These are phyloP conservation scores for Podarcis muralis DNA, from an alignment of 2,113 vertebrate genomes.

Conservation along the genomic window DNA sequence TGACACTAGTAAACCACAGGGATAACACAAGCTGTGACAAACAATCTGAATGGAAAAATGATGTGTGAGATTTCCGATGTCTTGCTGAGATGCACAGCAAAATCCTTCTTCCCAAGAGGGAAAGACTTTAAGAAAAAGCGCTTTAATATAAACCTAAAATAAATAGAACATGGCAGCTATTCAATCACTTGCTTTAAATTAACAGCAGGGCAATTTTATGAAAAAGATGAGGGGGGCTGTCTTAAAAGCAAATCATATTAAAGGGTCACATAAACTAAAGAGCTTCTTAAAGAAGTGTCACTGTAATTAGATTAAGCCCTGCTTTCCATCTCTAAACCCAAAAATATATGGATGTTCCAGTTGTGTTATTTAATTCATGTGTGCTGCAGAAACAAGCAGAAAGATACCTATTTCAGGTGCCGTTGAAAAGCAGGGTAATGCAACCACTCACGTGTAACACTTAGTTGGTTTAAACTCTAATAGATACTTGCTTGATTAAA, in stretches of 20 bases:
- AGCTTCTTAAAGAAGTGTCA: conserved; percentile 14
- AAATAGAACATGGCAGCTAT: conserved; percentile 31
- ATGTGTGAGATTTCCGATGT: conserved; percentile 35
- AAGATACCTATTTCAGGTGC: neutral
- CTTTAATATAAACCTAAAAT: conserved; percentile 44
- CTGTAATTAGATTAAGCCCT: conserved; percentile 13
- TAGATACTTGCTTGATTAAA: neutral
- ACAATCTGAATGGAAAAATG: conserved; percentile 29
- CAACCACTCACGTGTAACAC: neutral
- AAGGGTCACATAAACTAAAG: conserved; percentile 41
- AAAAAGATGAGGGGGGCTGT: conserved; percentile 28
- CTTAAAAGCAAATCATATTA: conserved; percentile 17
- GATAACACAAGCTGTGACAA: conserved; percentile 39
- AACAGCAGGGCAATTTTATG: conserved; percentile 29
- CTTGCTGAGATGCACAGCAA: neutral
- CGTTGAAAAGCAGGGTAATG: neutral
- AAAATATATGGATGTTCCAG: neutral
- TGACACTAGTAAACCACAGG: conserved; percentile 40
- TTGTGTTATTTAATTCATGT: neutral
- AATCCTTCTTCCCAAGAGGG: conserved; percentile 34
- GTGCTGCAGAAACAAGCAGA: neutral
- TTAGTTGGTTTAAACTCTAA: neutral
- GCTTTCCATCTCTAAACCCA: neutral
- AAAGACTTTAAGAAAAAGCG: conserved; percentile 36
- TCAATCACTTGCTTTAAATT: conserved; percentile 14